These are phyloP conservation scores for Cebus imitator DNA, from an alignment of 2,113 vertebrate genomes.

Conservation along the genomic window DNA sequence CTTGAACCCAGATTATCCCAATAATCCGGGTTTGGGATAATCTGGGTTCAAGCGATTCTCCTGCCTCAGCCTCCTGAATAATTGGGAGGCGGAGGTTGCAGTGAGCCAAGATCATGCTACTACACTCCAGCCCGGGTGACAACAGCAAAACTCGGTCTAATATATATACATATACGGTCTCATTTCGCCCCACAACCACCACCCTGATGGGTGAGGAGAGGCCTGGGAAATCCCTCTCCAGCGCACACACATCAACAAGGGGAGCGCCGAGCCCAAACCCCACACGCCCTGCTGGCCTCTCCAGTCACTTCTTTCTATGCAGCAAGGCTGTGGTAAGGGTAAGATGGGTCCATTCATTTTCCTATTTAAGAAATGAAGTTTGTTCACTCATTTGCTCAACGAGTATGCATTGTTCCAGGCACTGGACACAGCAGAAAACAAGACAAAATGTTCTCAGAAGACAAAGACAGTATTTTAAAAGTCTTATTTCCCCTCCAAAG, in stretches of 20 bases:
- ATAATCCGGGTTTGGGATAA: too few relatives aligned
- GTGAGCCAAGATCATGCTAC: too few relatives aligned
- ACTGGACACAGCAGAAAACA: neutral
- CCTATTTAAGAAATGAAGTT: neutral
- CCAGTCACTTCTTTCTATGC: neutral
- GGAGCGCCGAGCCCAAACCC: accelerated
- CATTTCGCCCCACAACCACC: neutral
- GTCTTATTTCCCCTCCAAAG: neutral
- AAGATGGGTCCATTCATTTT: neutral
- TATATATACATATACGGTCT: too few relatives aligned
- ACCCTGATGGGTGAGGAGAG: neutral
- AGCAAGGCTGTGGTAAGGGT: neutral
- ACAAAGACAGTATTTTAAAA: neutral
- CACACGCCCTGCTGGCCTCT: neutral
- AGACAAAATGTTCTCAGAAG: neutral
- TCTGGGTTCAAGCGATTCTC: too few relatives aligned
- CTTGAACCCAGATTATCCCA: too few relatives aligned
- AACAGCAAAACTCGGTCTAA: too few relatives aligned
- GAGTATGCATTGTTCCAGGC: neutral
- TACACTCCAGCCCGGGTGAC: too few relatives aligned
- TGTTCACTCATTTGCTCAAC: neutral
- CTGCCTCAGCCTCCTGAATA: too few relatives aligned
- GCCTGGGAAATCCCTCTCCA: accelerated
- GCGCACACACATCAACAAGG: accelerated
- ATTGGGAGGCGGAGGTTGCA: too few relatives aligned